A percentile compares a stretch with the other conserved stretches of the same genome.
Conservation (phyloP, 2,113 vertebrate genomes). For the Serilophus lunatus region DNA sequence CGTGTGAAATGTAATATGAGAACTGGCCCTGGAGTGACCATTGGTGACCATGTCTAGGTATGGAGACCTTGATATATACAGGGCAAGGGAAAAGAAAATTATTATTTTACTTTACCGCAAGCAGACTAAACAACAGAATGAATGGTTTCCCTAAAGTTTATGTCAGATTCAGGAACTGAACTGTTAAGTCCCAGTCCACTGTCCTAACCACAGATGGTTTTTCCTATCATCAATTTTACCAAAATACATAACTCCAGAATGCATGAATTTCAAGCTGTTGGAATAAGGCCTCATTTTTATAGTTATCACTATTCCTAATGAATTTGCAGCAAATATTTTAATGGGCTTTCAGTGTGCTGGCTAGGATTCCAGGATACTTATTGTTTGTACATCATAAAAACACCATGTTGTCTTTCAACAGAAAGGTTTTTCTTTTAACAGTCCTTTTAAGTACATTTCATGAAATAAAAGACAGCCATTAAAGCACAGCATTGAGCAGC, state of each 20-base stretch:
- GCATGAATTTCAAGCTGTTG: background rate
- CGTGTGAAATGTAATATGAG: background rate
- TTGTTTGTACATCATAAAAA: slow-evolving; percentile 45
- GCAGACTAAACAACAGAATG: background rate
- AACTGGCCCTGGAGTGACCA: background rate
- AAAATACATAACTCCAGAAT: slow-evolving; percentile 3
- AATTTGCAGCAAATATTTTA: slow-evolving; percentile 24
- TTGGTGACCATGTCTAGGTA: background rate
- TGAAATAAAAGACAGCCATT: slow-evolving; percentile 29
- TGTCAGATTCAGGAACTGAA: slow-evolving; percentile 20
- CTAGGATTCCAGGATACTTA: background rate
- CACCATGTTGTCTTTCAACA: slow-evolving; percentile 55
- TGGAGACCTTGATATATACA: background rate
- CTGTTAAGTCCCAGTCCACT: slow-evolving; percentile 3
- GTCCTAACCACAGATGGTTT: slow-evolving; percentile 18
- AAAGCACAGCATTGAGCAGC: background rate
- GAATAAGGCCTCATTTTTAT: slow-evolving; percentile 28
- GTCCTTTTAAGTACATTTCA: slow-evolving; percentile 24
- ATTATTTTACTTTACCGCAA: background rate
- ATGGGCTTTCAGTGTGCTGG: background rate
- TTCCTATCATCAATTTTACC: slow-evolving; percentile 32
- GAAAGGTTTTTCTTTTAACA: slow-evolving; percentile 48
- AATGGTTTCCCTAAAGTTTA: background rate
- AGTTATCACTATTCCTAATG: slow-evolving; percentile 23
- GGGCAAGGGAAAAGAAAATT: background rate